A percentile compares a stretch with the other conserved stretches of the same genome.
These are phyloP conservation scores for Palloptera scutellata DNA, from an alignment of 2,888 invertebrate genomes.

Conservation along the genomic window DNA sequence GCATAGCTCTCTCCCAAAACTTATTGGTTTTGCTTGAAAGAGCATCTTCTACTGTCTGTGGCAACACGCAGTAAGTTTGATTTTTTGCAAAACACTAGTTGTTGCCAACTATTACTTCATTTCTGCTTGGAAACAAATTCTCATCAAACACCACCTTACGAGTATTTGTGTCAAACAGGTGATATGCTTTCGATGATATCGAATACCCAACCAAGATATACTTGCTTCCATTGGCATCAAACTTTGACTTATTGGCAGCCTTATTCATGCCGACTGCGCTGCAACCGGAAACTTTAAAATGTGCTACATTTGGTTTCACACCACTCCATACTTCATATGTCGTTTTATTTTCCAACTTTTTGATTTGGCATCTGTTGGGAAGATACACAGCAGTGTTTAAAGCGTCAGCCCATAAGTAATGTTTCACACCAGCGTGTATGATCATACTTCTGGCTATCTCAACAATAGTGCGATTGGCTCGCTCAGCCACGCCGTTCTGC, in stretches of 20 bases:
- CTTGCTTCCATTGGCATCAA: constrained; percentile 8
- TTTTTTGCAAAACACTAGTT: constrained; percentile 16
- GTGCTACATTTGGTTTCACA: constrained; percentile 28
- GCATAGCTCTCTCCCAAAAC: constrained; percentile 14
- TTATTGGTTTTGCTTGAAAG: constrained; percentile 1
- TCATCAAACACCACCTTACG: constrained; percentile 4
- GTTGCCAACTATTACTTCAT: constrained; percentile 11
- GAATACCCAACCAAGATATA: background rate
- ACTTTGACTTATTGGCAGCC: constrained; percentile 3
- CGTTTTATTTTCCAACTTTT: constrained; percentile 28
- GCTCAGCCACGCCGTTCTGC: constrained; percentile 9
- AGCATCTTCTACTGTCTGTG: constrained; percentile 13
- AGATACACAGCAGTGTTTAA: constrained; percentile 11
- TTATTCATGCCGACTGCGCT: background rate
- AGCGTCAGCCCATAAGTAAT: constrained; percentile 35
- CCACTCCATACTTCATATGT: constrained; percentile 40
- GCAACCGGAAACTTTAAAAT: constrained; percentile 11
- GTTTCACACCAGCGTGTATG: background rate
- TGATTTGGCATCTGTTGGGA: constrained; percentile 30
- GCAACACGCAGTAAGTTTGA: background rate
- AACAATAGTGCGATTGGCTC: constrained; percentile 6
- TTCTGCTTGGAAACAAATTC: constrained; percentile 19
- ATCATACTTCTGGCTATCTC: constrained; percentile 17
- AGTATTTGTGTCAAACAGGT: constrained; percentile 4
- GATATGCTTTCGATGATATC: constrained; percentile 10